Percentiles rank a stretch among this genome's conserved stretches.
Evolutionary conservation across 2,113 vertebrate genomes (phyloP).

Genomic region (Cebidichthys violaceus): DNA sequence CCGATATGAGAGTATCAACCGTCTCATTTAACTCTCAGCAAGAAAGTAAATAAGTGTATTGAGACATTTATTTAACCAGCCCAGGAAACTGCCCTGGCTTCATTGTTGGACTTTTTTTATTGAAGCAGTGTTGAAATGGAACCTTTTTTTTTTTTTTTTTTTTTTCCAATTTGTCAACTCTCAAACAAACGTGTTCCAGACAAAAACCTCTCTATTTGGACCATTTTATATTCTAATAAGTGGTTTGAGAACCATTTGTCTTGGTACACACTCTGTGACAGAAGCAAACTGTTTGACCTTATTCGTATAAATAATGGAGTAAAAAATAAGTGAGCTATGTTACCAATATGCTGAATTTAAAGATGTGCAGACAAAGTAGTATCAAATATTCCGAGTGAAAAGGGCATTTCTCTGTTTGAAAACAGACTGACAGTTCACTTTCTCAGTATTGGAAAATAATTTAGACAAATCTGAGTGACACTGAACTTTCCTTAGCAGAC

Average conservation of each 20-base stretch:
- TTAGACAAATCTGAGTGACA: constrained; percentile 31
- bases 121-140: neutral
- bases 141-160: neutral
- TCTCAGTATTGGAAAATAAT: constrained; percentile 16
- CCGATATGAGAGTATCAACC: too few species aligned
- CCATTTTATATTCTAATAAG: neutral
- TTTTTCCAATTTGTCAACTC: neutral
- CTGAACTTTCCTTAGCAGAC: constrained; percentile 47
- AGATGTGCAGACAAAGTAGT: neutral
- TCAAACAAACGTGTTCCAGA: neutral
- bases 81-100: neutral
- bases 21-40: neutral
- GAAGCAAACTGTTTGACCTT: neutral
- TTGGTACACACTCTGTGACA: neutral
- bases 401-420: constrained; percentile 1
- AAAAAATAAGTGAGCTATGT: neutral
- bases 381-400: constrained; percentile 16
- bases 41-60: neutral
- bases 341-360: constrained; percentile 11
- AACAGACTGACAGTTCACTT: constrained; percentile 4
- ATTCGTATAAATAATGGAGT: neutral
- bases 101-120: neutral
- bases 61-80: neutral
- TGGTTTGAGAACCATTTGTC: neutral
- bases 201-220: neutral